Conservation (phyloP, 2,113 vertebrate genomes). For the Anser brachyrhynchus region DNA sequence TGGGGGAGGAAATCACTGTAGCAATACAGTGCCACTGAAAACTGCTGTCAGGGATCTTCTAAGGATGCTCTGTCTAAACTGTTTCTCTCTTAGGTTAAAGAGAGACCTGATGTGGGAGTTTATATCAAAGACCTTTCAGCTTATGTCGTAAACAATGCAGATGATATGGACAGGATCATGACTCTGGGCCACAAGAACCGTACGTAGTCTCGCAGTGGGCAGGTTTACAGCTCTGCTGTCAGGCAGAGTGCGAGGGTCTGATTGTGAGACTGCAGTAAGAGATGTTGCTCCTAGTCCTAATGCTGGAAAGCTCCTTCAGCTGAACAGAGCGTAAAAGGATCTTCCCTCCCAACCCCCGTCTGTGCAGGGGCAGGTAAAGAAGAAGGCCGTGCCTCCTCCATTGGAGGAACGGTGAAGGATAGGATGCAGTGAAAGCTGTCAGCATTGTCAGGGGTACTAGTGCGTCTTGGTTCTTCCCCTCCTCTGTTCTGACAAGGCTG, state of each 20-base stretch:
- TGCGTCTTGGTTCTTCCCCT: not conserved
- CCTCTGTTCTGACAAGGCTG: not conserved
- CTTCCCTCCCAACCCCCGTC: not conserved
- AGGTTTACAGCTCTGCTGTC: not conserved
- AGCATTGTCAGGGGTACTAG: not conserved
- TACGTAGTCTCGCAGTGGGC: conserved; percentile 74
- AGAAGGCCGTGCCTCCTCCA: not conserved
- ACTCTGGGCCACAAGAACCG: conserved; percentile 98
- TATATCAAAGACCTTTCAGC: conserved; percentile 98
- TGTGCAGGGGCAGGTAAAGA: not conserved
- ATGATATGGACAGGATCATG: conserved; percentile 99
- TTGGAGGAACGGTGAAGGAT: accelerated
- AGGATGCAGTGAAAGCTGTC: not conserved
- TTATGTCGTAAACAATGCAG: conserved; percentile 98
- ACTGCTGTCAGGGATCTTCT: not conserved
- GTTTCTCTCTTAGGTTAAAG: conserved; percentile 89
- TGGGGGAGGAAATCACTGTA: not conserved
- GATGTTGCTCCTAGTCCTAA: not conserved
- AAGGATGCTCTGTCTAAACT: not conserved
- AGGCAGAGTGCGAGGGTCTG: not conserved
- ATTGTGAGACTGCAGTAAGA: not conserved
- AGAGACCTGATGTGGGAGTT: conserved; percentile 97
- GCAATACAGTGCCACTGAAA: not conserved
- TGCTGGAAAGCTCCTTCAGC: not conserved
- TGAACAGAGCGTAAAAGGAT: not conserved